Percentiles rank a stretch among this genome's conserved stretches.
phyloP scores from a whole-genome alignment of 2,888 invertebrate species.

The Onthophagus sagittarius region DNA sequence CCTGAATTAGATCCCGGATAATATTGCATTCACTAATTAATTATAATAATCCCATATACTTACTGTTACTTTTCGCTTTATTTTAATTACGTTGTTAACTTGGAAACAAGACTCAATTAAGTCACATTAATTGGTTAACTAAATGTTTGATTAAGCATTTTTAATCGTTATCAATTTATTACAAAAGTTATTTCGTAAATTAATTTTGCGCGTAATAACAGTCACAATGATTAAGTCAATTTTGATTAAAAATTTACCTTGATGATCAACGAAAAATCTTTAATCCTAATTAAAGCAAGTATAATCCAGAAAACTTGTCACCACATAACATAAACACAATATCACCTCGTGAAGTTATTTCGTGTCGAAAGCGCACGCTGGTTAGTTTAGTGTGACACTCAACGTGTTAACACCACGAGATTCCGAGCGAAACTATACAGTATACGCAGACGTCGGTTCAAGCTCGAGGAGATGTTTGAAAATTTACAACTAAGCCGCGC shows the following conservation, averaged over 20 bases:
- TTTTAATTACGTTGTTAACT: too few relatives aligned
- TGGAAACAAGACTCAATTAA: too few relatives aligned
- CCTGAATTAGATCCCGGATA: too few relatives aligned
- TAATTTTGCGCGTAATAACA: not conserved
- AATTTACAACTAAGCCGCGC: not conserved
- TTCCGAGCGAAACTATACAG: not conserved
- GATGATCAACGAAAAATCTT: not conserved
- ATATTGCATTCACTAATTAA: too few relatives aligned
- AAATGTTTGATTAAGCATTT: too few relatives aligned
- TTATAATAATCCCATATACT: too few relatives aligned
- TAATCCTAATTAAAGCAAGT: not conserved
- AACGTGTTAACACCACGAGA: not conserved
- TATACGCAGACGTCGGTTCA: not conserved
- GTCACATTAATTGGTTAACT: too few relatives aligned
- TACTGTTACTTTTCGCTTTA: too few relatives aligned
- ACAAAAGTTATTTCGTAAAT: not conserved
- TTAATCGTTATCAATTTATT: not conserved
- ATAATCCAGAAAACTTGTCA: not conserved
- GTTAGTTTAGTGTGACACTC: not conserved
- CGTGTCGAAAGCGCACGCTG: not conserved
- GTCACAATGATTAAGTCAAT: too few relatives aligned
- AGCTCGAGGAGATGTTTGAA: not conserved
- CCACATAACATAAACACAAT: not conserved
- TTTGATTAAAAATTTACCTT: not conserved
- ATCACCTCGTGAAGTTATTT: not conserved